Evolutionary conservation across 2,113 vertebrate genomes (phyloP), one percentile per base, ranked within the genome.

Genomic region (Camelus bactrianus): DNA sequence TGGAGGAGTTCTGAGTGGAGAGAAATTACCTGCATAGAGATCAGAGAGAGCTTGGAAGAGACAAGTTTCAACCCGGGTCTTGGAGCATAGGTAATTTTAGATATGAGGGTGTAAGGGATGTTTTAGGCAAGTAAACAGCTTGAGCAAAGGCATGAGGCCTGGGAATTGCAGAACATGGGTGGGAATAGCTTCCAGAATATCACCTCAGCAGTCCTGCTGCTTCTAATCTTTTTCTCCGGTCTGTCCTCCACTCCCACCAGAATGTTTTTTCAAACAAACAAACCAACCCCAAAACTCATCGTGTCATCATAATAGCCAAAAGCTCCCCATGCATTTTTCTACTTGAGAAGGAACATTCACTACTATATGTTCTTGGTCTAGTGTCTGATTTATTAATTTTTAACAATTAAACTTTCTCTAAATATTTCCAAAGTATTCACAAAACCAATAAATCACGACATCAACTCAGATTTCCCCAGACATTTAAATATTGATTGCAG

Each of bases 381-480:
- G 11, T 38, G 11, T 93, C 56, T 69, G 46, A 35, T 73, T 95
- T 89, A 73, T 58, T 96, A 58, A 77, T 69, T 86, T 95, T 93
- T 91, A 94, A 76, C 52, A 94, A 35, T 79, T 67, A 81, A 54
- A 26, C 75, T 67, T 93, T 96, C 32, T 93, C 60, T 46, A 73
- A 87, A 48, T 69, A 77, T 65, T 88, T 26, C 16, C 26, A 26
- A 12, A 87, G 42, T 81, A 56, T 76, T 96, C 84, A 89, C n/a
- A 80, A 30, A 95, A 26, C 26, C 70, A 73, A 17, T 75, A 70
- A 89, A 58, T 93, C 50, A 38, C 77, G 62, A 94, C 80, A 93
- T 22, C 30, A 56, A 35, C 60, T 89, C 73, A 70, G 67, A 86
- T 89, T 92, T 80, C 28, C 16, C 50, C 28, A 60, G 30, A 58